Evolutionary conservation across 2,113 vertebrate species (phyloP), one percentile per base, ranked within the genome.

Genomic region (Ceuthmochares aereus): DNA sequence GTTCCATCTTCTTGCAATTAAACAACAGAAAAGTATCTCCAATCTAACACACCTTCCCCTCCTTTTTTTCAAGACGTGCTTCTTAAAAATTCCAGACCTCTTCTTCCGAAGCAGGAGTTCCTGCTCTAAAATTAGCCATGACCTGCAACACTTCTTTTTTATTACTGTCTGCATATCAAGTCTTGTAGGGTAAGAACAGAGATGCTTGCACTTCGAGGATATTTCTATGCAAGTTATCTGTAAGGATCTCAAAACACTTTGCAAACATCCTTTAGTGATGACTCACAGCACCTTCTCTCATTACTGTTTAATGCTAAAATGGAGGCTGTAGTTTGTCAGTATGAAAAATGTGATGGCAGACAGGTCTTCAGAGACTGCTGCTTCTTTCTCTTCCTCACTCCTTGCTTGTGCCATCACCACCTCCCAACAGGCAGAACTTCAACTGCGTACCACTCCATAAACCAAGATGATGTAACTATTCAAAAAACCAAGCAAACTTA

Each of bases 171-270:
- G 52, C 60, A 72, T 89, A 62, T 56, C 62, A 84, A 87, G 72
- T 32, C n/a, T 26, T 30, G 2, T 14, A 78, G 51, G 52, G 56
- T 83, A 91, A 73, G 51, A 89, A 73, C 11, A 45, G 52, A 68
- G 36, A 58, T 82, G 32, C 40, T 37, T 84, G 37, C 34, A 81
- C 32, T 69, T 74, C 32, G 80, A 0, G 29, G 47, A 70, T 47
- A 40, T 74, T 77, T 77, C 63, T 87, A 54, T 80, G 47, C 26
- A 59, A 66, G 55, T 32, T 79, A 63, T 47, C 62, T 60, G 45
- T 36, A 58, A 85, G 23, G 72, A 86, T 80, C 82, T 96, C 68
- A 45, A 80, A 95, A 45, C 70, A 59, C 67, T 82, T 79, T 79
- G 37, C 36, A 89, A 85, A 47, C 58, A 76, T 76, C 84, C 30